Base-by-base conservation (phyloP, 2,113 vertebrate species). In the Ivindomyrus marchei region DNA sequence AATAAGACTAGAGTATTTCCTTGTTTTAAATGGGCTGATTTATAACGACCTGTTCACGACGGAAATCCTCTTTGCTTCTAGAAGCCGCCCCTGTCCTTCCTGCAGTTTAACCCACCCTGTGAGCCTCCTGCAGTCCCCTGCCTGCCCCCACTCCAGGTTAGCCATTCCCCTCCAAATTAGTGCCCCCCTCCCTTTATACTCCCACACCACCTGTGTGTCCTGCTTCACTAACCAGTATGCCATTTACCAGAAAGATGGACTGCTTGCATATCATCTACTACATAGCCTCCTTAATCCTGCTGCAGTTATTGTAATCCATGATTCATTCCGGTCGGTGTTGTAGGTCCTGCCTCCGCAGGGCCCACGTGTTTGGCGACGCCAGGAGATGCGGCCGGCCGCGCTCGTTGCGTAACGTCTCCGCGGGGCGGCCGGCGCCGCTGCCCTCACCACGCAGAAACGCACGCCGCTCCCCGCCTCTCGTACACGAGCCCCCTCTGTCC, bases 1-100 rank as follows among this genome's bases (percentile, higher is more conserved):
- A 56, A 66, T 13, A 9, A 10, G 27, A 74, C 31, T 36, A 5
- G 10, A 24, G 66, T 15, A 36, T 62, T 62, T 62, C 58, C 58
- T 62, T n/a, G 21, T n/a, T 62, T 27, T n/a, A 62, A 9, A 62
- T 62, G 36, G 31, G 77, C 77, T 45, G 77, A 17, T 42, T 8
- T 74, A 15, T 74, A 4, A 36, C 10, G 31, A 74, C 4, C 27
- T 80, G 92, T 91, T 90, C 42, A 93, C 90, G 91, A 90, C 88
- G 92, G 90, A 89, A 90, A 89, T 92, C 88, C 92, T 96, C 91
- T 96, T 96, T 96, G 94, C 95, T 97, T 96, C 94, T 97, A 98
- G 96, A 98, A 96, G 93, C 92, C 94, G 93, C 95, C 95, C 87
- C 94, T 96, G 95, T 94, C 95, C 96, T 97, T 96, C 89, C 94